Evolutionary conservation across 2,888 invertebrate species (phyloP), one percentile per base, ranked within the genome.

Genomic region (Standfussiana lucernea): DNA sequence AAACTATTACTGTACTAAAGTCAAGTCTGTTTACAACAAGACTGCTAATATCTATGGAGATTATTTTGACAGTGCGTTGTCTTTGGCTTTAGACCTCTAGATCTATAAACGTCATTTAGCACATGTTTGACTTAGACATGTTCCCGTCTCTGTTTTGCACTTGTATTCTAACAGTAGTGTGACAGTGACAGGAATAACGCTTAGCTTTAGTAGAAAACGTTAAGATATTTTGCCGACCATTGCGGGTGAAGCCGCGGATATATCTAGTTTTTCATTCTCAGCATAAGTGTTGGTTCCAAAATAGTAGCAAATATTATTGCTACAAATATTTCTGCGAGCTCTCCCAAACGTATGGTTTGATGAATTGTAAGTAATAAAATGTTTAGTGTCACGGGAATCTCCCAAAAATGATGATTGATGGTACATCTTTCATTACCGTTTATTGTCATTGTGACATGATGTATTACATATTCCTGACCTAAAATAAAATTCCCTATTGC

Each of bases 371-470:
- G 35, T 78, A 65, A 81, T 78, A 40, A 81, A 81, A 82, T 35
- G 32, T 53, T 13, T 53, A 37, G 35, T 68, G 62, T 56, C 62
- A 24, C 40, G 53, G n/a, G 13, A 28, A 67, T 62, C 45, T 82
- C 42, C 32, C 32, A 47, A 28, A 45, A 79, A 79, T 67, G 67
- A 67, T 82, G 79, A 83, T 53, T 82, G 53, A 78, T 81, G n/a
- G 13, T 3, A 18, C 40, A 35, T 75, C 45, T 75, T 56, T 78
- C 64, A 78, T 78, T 81, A 56, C 32, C 47, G 56, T 56, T 75
- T 65, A 75, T 65, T 78, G 56, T 75, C 64, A 75, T 42, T 42
- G 40, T 0, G 21, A 21, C 28, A 35, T 75, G 35, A 42, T 75
- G 5, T 40, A 74, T 28, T 18, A 40, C 21, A 21, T 56, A 13